A percentile compares a stretch with the other conserved stretches of the same genome.
phyloP scores from a whole-genome alignment of 2,888 invertebrate genomes.

The Scotopteryx bipunctaria region DNA sequence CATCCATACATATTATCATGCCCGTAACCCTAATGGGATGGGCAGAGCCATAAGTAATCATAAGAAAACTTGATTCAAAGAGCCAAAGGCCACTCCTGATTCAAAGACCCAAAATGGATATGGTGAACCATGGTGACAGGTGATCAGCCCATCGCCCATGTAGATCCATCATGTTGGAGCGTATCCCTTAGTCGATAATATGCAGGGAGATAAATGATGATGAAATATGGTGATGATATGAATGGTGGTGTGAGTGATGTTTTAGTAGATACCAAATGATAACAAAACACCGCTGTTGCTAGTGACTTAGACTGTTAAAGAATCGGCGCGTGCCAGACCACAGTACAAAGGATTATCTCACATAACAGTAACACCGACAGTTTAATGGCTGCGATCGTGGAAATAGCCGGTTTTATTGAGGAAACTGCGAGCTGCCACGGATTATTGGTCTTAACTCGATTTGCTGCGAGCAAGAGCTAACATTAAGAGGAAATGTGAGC shows the following conservation, averaged over 20 bases:
- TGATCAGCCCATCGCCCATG: too few species aligned
- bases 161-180: too few species aligned
- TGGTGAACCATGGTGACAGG: background rate
- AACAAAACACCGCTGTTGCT: conserved; percentile 5
- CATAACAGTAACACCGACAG: conserved; percentile 46
- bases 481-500: background rate
- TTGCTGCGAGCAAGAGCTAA: background rate
- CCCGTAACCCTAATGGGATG: too few species aligned
- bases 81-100: too few species aligned
- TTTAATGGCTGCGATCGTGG: conserved; percentile 47
- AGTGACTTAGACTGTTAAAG: conserved; percentile 6
- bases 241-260: too few species aligned
- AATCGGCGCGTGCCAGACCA: conserved; percentile 46
- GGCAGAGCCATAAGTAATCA: too few species aligned
- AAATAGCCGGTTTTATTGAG: conserved; percentile 31
- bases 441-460: background rate
- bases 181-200: too few species aligned
- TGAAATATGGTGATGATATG: too few species aligned
- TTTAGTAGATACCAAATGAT: too few species aligned
- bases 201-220: too few species aligned
- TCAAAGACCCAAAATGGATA: background rate
- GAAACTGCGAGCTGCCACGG: conserved; percentile 22
- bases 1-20: too few species aligned
- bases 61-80: too few species aligned
- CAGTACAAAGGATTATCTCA: conserved; percentile 53